A percentile compares a stretch with the other conserved stretches of the same genome.
These are phyloP conservation scores for Dyspetes luteomarginatus DNA, from an alignment of 2,888 invertebrate species.

Conservation along the genomic window DNA sequence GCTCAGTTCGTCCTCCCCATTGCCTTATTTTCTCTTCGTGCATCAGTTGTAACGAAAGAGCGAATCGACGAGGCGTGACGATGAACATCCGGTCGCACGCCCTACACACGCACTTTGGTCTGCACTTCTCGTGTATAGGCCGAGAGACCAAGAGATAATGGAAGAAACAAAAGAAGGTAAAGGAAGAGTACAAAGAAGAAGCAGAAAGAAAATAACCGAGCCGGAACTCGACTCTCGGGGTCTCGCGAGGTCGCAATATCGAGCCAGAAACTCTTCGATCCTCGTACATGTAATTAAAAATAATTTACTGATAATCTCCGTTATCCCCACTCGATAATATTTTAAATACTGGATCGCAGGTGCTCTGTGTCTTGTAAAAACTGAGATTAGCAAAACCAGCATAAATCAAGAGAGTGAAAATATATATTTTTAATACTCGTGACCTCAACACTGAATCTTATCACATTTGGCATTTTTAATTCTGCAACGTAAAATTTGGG, in stretches of 20 bases:
- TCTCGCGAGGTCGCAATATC: conserved; percentile 21
- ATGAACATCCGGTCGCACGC: conserved; percentile 82
- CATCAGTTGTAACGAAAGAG: conserved; percentile 66
- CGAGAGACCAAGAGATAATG: conserved; percentile 62
- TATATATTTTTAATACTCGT: too few species aligned
- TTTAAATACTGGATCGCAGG: too few species aligned
- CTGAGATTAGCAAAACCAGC: too few species aligned
- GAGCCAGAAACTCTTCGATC: conserved; percentile 13
- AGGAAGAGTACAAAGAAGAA: conserved; percentile 17
- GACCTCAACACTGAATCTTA: too few species aligned
- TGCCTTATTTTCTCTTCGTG: conserved; percentile 42
- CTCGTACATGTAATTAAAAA: conserved; percentile 4
- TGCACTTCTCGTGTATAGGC: conserved; percentile 35
- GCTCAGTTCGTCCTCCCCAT: conserved; percentile 38
- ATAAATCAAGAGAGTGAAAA: too few species aligned
- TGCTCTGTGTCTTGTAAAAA: too few species aligned
- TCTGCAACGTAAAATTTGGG: too few species aligned
- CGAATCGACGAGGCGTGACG: conserved; percentile 80
- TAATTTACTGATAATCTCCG: conserved; percentile 6
- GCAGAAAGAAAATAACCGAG: background rate
- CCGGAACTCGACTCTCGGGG: conserved; percentile 7
- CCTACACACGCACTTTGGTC: conserved; percentile 71
- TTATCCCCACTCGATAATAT: background rate
- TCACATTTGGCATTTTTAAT: too few species aligned
- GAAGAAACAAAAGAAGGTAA: conserved; percentile 59